A percentile compares a stretch with the other conserved stretches of the same genome.
Conservation (phyloP, 2,888 invertebrate genomes). For the Amiota mariae region DNA sequence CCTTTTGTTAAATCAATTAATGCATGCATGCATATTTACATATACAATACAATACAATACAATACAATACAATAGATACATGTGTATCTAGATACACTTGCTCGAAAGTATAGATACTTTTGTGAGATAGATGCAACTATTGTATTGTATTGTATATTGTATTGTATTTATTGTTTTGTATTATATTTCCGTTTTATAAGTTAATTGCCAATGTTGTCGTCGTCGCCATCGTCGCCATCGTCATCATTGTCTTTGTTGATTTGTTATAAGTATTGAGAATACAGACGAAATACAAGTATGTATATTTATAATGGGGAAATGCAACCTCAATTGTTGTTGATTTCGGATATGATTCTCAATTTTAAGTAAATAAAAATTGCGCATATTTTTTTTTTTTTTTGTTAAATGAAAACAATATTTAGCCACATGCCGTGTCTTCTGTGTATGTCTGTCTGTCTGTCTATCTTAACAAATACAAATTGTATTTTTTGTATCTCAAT, state of each 20-base stretch:
- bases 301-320: too few species aligned
- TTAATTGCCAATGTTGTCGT: slow-evolving; percentile 18
- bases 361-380: slow-evolving; percentile 59
- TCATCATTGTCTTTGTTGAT: not conserved
- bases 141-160: not conserved
- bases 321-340: not conserved
- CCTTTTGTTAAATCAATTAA: slow-evolving; percentile 66
- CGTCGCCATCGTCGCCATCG: not conserved
- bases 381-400: slow-evolving; percentile 23
- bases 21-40: slow-evolving; percentile 31
- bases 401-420: slow-evolving; percentile 53
- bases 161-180: slow-evolving; percentile 1
- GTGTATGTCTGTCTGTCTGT: not conserved
- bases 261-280: not conserved
- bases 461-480: slow-evolving; percentile 41
- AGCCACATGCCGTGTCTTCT: slow-evolving; percentile 53
- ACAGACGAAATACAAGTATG: not conserved
- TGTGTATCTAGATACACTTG: slow-evolving; percentile 12
- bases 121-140: not conserved
- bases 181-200: slow-evolving; percentile 2
- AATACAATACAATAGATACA: slow-evolving; percentile 3
- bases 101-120: too few species aligned
- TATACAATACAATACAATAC: not conserved
- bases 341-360: slow-evolving; percentile 32
- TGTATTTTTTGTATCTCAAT: too few species aligned